These are phyloP conservation scores for Drosophila bocki DNA, from an alignment of 1,140 invertebrate species.

Conservation along the genomic window DNA sequence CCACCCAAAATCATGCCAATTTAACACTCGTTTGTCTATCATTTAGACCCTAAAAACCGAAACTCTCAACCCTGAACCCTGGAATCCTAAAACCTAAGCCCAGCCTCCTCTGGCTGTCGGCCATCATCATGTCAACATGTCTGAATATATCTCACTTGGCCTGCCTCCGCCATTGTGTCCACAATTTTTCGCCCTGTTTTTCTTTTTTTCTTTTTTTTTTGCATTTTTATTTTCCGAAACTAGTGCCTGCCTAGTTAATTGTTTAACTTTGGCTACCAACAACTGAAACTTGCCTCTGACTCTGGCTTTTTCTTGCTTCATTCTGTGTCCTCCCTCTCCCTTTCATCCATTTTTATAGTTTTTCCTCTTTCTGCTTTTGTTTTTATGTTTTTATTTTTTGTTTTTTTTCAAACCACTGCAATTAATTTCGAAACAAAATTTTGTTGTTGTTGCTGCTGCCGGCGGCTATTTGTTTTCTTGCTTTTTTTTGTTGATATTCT, in stretches of 20 bases:
- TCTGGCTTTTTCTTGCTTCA: constrained; percentile 1
- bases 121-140: constrained; percentile 52
- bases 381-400: background rate
- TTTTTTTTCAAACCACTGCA: constrained; percentile 60
- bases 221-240: constrained; percentile 10
- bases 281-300: constrained; percentile 40
- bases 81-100: background rate
- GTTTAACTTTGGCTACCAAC: constrained; percentile 56
- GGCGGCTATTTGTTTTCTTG: constrained; percentile 65
- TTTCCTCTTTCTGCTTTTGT: constrained; percentile 4
- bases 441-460: constrained; percentile 52
- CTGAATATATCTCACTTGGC: constrained; percentile 45
- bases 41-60: background rate
- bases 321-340: background rate
- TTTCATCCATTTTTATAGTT: constrained; percentile 21
- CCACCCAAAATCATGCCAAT: constrained; percentile 7
- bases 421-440: constrained; percentile 75
- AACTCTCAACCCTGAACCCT: background rate
- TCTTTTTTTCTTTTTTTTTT: background rate
- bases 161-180: constrained; percentile 8
- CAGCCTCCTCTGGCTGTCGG: constrained; percentile 12
- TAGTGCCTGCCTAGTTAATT: constrained; percentile 53
- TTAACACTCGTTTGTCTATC: constrained; percentile 34
- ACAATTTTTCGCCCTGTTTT: background rate
- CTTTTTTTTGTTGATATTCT: constrained; percentile 31